Conservation (phyloP, 2,797 vertebrate genomes). For the Agapornis canus region DNA sequence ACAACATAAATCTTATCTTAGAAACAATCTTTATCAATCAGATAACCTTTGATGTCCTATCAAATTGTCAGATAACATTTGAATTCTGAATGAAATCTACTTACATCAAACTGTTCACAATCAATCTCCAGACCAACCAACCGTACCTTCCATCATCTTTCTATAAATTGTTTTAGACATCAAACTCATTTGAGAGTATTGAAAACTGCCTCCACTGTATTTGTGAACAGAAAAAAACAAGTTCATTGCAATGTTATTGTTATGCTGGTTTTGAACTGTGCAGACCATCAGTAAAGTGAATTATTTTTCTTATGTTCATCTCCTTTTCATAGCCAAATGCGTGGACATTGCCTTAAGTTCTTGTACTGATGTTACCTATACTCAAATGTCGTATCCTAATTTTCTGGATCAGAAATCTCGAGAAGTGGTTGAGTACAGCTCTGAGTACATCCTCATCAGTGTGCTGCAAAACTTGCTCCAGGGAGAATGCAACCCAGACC, state of each 20-base stretch:
- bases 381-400: conserved; percentile 86
- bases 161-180: not conserved
- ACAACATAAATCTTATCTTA: not conserved
- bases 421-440: conserved; percentile 85
- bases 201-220: not conserved
- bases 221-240: not conserved
- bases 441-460: conserved; percentile 91
- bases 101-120: not conserved
- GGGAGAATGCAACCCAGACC: conserved; percentile 92
- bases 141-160: not conserved
- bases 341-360: conserved; percentile 84
- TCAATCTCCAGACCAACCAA: not conserved
- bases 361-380: conserved; percentile 87
- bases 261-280: not conserved
- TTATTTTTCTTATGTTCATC: not conserved
- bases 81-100: not conserved
- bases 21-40: not conserved
- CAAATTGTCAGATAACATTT: not conserved
- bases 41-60: not conserved
- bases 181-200: not conserved
- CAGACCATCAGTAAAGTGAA: not conserved
- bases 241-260: accelerated
- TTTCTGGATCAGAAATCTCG: conserved; percentile 85
- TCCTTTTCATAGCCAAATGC: conserved; percentile 78
- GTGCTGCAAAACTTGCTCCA: conserved; percentile 90